phyloP scores from a whole-genome alignment of 1,140 invertebrate genomes.

The Pinna nobilis region DNA sequence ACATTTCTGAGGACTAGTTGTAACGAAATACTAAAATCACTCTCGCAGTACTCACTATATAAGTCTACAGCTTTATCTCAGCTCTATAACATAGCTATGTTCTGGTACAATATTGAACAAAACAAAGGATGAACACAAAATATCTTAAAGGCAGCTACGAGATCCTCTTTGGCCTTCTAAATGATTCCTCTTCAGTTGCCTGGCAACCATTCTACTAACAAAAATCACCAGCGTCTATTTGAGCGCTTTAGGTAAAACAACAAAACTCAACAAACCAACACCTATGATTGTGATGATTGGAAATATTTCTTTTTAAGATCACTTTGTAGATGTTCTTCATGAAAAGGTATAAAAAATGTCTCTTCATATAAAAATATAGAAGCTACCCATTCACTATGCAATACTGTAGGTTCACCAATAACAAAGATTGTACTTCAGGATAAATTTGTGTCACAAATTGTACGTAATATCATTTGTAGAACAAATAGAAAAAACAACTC shows the following conservation, averaged over 20 bases:
- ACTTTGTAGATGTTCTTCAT: background rate
- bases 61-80: no score
- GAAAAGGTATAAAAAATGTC: slow-evolving; percentile 48
- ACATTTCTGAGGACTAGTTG: slow-evolving; percentile 1
- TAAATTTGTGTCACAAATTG: background rate
- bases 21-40: slow-evolving; percentile 11
- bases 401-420: slow-evolving; percentile 30
- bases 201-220: slow-evolving; percentile 8
- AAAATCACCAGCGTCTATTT: slow-evolving; percentile 17
- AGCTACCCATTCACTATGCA: slow-evolving; percentile 47
- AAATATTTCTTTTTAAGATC: slow-evolving; percentile 7
- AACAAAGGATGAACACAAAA: slow-evolving; percentile 22
- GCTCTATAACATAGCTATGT: no score
- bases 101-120: slow-evolving; percentile 6
- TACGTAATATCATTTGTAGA: slow-evolving; percentile 7
- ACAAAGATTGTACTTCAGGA: background rate
- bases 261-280: slow-evolving; percentile 10
- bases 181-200: slow-evolving; percentile 6
- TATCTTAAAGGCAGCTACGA: slow-evolving; percentile 22
- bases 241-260: slow-evolving; percentile 11
- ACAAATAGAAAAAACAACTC: background rate
- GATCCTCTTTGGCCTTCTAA: slow-evolving; percentile 22
- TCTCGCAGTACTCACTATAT: no score
- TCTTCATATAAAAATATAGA: slow-evolving; percentile 49
- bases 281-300: slow-evolving; percentile 8